These are phyloP conservation scores for Cenopis cana DNA, from an alignment of 2,888 invertebrate species.

Conservation along the genomic window DNA sequence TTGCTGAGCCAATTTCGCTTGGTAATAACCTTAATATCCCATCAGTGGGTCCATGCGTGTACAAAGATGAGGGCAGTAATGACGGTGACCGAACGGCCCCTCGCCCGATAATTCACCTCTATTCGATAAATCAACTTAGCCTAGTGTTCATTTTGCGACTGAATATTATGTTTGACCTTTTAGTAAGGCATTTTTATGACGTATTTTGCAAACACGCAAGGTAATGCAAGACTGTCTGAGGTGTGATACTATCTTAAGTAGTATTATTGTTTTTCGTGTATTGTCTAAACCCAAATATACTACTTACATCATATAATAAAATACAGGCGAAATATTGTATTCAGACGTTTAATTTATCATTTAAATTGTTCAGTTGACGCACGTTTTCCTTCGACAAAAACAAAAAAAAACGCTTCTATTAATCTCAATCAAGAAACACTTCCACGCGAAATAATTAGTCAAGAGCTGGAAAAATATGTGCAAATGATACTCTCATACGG, in stretches of 20 bases:
- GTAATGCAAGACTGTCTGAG: neutral
- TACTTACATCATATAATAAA: neutral
- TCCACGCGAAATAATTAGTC: slow-evolving; percentile 61
- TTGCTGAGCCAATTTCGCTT: slow-evolving; percentile 80
- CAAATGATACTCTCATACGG: slow-evolving; percentile 69
- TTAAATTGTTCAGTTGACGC: neutral
- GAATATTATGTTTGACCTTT: slow-evolving; percentile 42
- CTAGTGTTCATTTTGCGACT: slow-evolving; percentile 48
- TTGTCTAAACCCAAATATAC: neutral
- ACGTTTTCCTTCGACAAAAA: neutral
- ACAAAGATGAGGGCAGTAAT: slow-evolving; percentile 77
- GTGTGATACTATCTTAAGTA: neutral
- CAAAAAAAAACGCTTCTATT: slow-evolving; percentile 52
- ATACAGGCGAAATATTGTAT: neutral
- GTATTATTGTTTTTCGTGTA: neutral
- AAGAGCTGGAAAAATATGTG: slow-evolving; percentile 69
- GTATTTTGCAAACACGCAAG: too few relatives aligned
- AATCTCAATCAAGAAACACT: slow-evolving; percentile 57
- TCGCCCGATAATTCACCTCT: slow-evolving; percentile 64
- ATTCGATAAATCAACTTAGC: slow-evolving; percentile 64
- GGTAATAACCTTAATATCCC: slow-evolving; percentile 83
- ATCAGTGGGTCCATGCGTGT: slow-evolving; percentile 77
- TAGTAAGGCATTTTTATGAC: neutral
- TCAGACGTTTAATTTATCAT: slow-evolving; percentile 21
- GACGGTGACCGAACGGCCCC: slow-evolving; percentile 63